phyloP scores from a whole-genome alignment of 2,888 invertebrate species.

The Cactoblastis cactorum region DNA sequence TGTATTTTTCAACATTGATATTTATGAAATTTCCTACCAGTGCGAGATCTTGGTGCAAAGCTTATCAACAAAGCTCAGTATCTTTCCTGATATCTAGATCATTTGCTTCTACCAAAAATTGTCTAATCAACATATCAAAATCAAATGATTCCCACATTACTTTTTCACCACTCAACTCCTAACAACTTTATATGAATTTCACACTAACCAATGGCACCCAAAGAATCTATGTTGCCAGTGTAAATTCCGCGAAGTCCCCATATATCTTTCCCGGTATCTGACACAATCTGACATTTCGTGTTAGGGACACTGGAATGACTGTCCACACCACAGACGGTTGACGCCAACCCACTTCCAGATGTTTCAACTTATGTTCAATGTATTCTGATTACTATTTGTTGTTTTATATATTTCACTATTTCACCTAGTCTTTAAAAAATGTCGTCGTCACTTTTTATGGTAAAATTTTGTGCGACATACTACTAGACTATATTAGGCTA shows the following conservation, averaged over 20 bases:
- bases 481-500: too few species aligned
- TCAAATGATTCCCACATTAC: background rate
- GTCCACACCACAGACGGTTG: constrained; percentile 45
- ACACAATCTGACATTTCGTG: constrained; percentile 32
- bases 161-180: background rate
- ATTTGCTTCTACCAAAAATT: background rate
- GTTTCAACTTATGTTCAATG: constrained; percentile 32
- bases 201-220: constrained; percentile 2
- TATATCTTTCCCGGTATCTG: constrained; percentile 52
- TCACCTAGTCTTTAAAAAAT: too few species aligned
- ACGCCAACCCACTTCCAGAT: constrained; percentile 32
- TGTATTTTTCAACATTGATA: too few species aligned
- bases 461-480: too few species aligned
- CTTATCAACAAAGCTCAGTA: background rate
- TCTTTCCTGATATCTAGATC: background rate
- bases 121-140: background rate
- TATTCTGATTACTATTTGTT: background rate
- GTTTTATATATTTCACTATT: too few species aligned
- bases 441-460: too few species aligned
- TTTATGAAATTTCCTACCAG: too few species aligned
- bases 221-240: constrained; percentile 27
- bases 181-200: constrained; percentile 11
- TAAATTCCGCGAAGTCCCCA: constrained; percentile 45
- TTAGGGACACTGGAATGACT: constrained; percentile 41
- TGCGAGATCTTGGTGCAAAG: too few species aligned